Base-by-base conservation (phyloP, 1,140 invertebrate genomes). In the Danaus plexippus region DNA sequence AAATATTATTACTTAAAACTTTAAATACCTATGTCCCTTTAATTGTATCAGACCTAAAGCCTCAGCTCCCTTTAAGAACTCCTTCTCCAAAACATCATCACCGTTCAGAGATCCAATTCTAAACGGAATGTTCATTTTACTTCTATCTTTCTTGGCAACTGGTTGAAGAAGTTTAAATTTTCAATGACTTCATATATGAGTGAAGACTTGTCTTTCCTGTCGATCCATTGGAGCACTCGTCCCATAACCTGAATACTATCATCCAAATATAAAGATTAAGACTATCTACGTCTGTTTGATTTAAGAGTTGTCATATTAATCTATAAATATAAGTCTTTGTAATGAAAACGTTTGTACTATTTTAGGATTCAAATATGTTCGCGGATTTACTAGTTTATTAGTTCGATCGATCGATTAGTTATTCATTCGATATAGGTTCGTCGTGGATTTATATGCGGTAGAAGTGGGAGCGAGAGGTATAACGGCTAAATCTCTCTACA, bases 41-140 rank as follows among this genome's bases (percentile, higher is more conserved):
- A 99, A 87, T 67, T 96, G 94, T 56, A 97, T 90, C 89, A 99
- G 94, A 45, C 92, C 92, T 8, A 89, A 80, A 43, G 92, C 88
- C 59, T 92, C 89, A 2, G 97, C 95, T 59, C 94, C 92, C 45
- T 92, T 89, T 13, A 99, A 69, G 69, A 99, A 99, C 69, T 93
- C 88, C 69, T 94, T 94, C 80, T 99, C 97, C 32, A 99, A 78
- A 1, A 90, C 88, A 54, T 97, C 96, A 63, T 95, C 87, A 10
- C 93, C 93, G 43, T 90, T 88, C 0, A 71, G 64, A 1, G 73
- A 75, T 22, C 91, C 91, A 71, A 99, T 93, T 67, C 96, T 91
- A 82, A 99, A 98, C 1, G 96, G 94, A 12, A 99, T 90, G 77
- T 98, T 99, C 92, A 99, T 97, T 43, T 93, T 91, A 69, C 94